Evolutionary conservation across 2,797 vertebrate genomes (phyloP).

Genomic region (Smutsia temminckii): DNA sequence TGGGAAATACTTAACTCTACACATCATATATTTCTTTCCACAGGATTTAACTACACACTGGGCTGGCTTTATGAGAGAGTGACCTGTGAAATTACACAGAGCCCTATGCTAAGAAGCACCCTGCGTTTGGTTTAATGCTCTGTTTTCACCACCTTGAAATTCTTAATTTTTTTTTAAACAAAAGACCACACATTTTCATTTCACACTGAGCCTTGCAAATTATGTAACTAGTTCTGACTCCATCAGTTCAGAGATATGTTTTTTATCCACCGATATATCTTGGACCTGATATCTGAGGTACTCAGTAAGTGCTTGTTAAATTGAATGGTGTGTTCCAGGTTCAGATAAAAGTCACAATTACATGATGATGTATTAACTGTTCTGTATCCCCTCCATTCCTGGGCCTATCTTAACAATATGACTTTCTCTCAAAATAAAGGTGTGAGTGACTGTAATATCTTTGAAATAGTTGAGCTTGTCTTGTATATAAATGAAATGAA

Average conservation of each 20-base stretch:
- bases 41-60: neutral
- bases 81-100: neutral
- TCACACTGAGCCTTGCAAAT: neutral
- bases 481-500: neutral
- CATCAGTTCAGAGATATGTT: neutral
- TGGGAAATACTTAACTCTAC: neutral
- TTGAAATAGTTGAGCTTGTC: neutral
- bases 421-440: neutral
- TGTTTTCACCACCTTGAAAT: neutral
- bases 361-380: neutral
- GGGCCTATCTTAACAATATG: neutral
- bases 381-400: neutral
- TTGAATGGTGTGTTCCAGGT: neutral
- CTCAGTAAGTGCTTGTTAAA: neutral
- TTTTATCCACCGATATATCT: neutral
- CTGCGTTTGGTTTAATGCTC: neutral
- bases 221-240: neutral
- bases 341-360: neutral
- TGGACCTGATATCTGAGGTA: neutral
- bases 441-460: neutral
- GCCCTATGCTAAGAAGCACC: rapidly evolving
- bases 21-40: neutral
- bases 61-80: neutral
- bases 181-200: neutral
- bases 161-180: neutral